Percentiles rank a stretch among this genome's conserved stretches.
Evolutionary conservation across 2,113 vertebrate genomes (phyloP).

Genomic region (Callocephalon fimbriatum): DNA sequence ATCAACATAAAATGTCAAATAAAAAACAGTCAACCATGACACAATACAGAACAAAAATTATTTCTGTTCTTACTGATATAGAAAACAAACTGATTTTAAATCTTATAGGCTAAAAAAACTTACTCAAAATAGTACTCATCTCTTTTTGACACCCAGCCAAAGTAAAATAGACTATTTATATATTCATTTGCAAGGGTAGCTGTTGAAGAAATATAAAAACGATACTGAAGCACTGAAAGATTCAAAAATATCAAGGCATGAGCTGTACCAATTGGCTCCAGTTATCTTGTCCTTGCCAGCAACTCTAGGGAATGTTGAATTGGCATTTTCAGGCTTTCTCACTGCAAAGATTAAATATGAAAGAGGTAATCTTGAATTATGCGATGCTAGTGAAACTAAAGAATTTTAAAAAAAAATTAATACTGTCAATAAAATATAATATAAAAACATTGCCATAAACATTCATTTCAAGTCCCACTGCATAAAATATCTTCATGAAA

Average conservation of each 20-base stretch:
- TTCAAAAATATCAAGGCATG: constrained; percentile 3
- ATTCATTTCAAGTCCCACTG: not conserved
- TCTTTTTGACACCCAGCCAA: not conserved
- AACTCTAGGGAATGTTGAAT: not conserved
- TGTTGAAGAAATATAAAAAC: constrained; percentile 34
- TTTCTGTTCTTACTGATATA: not conserved
- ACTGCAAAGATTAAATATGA: not conserved
- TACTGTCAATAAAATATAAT: not conserved
- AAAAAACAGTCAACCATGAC: not conserved
- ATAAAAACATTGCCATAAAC: not conserved
- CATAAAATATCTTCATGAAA: not conserved
- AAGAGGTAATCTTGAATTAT: not conserved
- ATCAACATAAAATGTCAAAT: not conserved
- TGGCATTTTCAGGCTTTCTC: constrained; percentile 1
- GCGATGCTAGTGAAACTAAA: not conserved
- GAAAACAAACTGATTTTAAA: constrained; percentile 2
- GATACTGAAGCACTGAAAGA: not conserved
- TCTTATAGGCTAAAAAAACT: not conserved
- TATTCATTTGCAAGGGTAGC: not conserved
- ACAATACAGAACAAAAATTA: not conserved
- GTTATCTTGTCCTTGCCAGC: not conserved
- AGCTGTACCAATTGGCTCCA: not conserved
- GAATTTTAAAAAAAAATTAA: not conserved
- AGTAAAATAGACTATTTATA: constrained; percentile 36
- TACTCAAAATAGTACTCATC: not conserved